Conservation (phyloP, 2,888 invertebrate species). For the Hoplodrina blanda region DNA sequence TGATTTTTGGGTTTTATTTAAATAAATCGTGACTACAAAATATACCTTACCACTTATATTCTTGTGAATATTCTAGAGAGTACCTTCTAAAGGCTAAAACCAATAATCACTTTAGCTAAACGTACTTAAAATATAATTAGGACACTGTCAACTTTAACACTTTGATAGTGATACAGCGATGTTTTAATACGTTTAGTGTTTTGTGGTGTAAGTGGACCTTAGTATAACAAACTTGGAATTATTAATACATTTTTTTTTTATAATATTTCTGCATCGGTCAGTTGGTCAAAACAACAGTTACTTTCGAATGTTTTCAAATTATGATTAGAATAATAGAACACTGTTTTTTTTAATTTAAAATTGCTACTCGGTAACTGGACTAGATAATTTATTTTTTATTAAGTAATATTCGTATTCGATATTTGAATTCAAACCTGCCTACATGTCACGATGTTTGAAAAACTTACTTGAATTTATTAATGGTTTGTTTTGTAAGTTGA, state of each 20-base stretch:
- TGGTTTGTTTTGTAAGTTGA: neutral
- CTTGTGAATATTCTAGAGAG: too few relatives aligned
- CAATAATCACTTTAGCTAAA: too few relatives aligned
- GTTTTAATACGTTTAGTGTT: neutral
- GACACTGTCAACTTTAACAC: too few relatives aligned
- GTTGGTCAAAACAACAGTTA: neutral
- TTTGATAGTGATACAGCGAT: too few relatives aligned
- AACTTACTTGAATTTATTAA: neutral
- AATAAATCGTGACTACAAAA: too few relatives aligned
- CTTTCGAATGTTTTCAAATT: slow-evolving; percentile 1
- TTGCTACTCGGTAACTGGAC: neutral
- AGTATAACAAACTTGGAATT: neutral
- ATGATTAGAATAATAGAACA: too few relatives aligned
- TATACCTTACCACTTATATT: too few relatives aligned
- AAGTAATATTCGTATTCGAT: too few relatives aligned
- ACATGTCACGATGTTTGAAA: neutral
- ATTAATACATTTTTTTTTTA: neutral
- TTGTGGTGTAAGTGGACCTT: neutral
- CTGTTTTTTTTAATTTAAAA: neutral
- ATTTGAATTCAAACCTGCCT: too few relatives aligned
- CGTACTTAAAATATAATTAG: too few relatives aligned
- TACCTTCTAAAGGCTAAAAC: too few relatives aligned
- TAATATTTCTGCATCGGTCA: neutral
- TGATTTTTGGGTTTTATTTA: too few relatives aligned
- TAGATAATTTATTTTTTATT: neutral